These are phyloP conservation scores for Apoda limacodes DNA, from an alignment of 2,888 invertebrate species.

Conservation along the genomic window DNA sequence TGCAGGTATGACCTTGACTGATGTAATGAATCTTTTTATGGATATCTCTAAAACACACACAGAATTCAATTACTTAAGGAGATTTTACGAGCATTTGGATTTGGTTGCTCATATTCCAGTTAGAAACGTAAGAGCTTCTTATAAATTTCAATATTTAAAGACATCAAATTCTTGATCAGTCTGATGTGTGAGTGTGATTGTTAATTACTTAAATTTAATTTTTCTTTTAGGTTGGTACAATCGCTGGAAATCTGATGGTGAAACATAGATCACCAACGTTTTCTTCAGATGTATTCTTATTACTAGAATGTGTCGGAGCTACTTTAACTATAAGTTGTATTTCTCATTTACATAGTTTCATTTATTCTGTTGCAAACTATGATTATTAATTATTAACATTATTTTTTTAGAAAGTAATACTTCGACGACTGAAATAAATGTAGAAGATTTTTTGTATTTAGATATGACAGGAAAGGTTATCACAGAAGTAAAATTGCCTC, in stretches of 20 bases:
- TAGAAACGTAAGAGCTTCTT: constrained; percentile 73
- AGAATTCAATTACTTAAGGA: constrained; percentile 70
- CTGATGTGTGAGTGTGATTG: too few relatives aligned
- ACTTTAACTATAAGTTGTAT: constrained; percentile 65
- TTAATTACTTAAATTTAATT: too few relatives aligned
- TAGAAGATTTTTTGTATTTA: constrained; percentile 42
- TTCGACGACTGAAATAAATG: too few relatives aligned
- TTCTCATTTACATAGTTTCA: too few relatives aligned
- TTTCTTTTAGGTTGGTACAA: constrained; percentile 65
- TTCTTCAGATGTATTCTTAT: constrained; percentile 74
- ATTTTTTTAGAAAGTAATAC: too few relatives aligned
- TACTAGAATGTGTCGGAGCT: constrained; percentile 67
- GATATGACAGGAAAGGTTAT: constrained; percentile 52
- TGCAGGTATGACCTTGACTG: constrained; percentile 66
- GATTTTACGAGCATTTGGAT: constrained; percentile 73
- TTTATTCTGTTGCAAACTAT: too few relatives aligned
- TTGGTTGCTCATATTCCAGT: constrained; percentile 78
- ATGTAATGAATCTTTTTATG: constrained; percentile 60
- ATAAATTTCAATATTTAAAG: too few relatives aligned
- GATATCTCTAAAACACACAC: constrained; percentile 37
- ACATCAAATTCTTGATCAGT: too few relatives aligned
- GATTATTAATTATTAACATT: too few relatives aligned
- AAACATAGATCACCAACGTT: constrained; percentile 73
- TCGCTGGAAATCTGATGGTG: constrained; percentile 76
- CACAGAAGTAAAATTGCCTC: constrained; percentile 32